Conservation (phyloP, 2,888 invertebrate species). For the Pyrrhia umbra region DNA sequence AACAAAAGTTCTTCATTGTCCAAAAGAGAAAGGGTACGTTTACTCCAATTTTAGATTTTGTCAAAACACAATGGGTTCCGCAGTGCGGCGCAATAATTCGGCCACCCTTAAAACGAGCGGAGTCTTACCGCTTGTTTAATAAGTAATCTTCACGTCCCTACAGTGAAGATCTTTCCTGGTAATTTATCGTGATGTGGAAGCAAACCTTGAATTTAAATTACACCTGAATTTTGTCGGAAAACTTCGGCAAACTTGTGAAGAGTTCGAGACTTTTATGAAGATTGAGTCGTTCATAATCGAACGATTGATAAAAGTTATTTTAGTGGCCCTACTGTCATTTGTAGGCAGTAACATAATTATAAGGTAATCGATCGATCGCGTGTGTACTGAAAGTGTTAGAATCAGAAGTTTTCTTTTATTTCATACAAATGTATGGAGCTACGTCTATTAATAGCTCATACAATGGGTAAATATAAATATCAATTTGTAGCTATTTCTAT, state of each 20-base stretch:
- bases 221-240: constrained; percentile 52
- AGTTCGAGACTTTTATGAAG: constrained; percentile 34
- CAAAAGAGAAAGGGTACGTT: constrained; percentile 51
- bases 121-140: constrained; percentile 68
- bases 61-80: constrained; percentile 76
- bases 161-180: constrained; percentile 52
- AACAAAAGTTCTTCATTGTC: constrained; percentile 46
- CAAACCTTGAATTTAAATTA: constrained; percentile 64
- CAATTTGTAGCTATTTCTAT: background rate
- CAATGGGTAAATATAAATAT: background rate
- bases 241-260: constrained; percentile 19
- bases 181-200: constrained; percentile 65
- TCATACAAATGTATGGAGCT: background rate
- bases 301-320: constrained; percentile 18
- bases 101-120: constrained; percentile 65
- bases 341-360: background rate
- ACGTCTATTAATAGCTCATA: background rate
- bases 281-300: constrained; percentile 30
- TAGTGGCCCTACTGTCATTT: constrained; percentile 3
- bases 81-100: constrained; percentile 79
- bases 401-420: background rate
- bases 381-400: background rate
- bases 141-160: constrained; percentile 70
- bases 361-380: background rate
- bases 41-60: constrained; percentile 65